Evolutionary conservation across 2,113 vertebrate species (phyloP).

Genomic region (Sceloporus tristichus): DNA sequence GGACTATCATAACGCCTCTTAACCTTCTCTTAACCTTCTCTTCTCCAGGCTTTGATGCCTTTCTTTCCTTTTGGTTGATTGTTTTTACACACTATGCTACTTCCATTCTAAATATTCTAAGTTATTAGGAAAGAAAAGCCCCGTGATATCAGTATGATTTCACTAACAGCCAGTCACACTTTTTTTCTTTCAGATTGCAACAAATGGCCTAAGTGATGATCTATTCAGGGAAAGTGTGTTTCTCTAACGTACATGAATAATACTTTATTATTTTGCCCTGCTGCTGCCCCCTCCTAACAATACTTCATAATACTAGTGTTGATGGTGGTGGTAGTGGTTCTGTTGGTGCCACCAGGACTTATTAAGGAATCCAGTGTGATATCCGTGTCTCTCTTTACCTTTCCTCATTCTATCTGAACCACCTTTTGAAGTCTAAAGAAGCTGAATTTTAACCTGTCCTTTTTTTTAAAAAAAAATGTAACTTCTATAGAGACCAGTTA

Average conservation of each 20-base stretch:
- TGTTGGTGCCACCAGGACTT: background rate
- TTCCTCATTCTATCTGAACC: background rate
- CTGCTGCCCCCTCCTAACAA: background rate
- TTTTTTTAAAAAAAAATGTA: background rate
- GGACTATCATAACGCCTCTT: too few species aligned
- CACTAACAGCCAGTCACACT: background rate
- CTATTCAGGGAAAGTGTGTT: background rate
- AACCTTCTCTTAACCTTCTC: too few species aligned
- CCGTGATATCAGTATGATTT: conserved; percentile 1
- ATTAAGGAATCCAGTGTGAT: background rate
- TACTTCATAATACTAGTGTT: background rate
- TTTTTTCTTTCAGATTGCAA: background rate
- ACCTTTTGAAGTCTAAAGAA: background rate
- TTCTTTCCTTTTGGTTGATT: too few species aligned
- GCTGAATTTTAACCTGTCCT: too few species aligned
- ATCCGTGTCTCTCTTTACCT: background rate
- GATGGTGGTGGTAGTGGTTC: background rate
- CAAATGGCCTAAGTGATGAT: background rate
- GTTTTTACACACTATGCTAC: conserved; percentile 24
- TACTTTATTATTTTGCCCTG: background rate
- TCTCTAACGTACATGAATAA: background rate
- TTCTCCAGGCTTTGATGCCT: too few species aligned
- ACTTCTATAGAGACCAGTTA: background rate
- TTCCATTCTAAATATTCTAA: conserved; percentile 47
- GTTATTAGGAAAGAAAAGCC: conserved; percentile 51